Conservation (phyloP, 2,113 vertebrate genomes). For the Cairina moschata region DNA sequence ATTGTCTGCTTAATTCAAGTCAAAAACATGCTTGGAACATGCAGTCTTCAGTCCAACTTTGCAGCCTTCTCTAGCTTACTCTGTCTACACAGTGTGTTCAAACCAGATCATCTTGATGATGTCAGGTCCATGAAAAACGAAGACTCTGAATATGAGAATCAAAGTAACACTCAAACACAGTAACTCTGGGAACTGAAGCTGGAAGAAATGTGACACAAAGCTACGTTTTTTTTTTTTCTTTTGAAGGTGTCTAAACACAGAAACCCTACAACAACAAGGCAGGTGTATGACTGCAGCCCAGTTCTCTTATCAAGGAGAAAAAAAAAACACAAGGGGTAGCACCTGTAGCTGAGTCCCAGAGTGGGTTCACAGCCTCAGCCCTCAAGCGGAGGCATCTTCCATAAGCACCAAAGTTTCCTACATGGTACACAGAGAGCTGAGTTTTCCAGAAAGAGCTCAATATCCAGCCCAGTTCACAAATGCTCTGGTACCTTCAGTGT, state of each 20-base stretch:
- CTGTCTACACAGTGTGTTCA: background rate
- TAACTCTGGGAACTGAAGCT: background rate
- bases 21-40: background rate
- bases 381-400: background rate
- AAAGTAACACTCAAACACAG: background rate
- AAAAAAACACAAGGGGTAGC: background rate
- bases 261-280: background rate
- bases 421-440: accelerated
- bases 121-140: background rate
- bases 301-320: background rate
- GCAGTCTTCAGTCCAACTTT: background rate
- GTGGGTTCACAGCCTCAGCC: background rate
- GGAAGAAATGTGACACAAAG: background rate
- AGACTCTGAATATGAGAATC: background rate
- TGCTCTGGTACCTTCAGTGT: background rate
- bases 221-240: background rate
- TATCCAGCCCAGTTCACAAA: background rate
- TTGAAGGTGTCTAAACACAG: background rate
- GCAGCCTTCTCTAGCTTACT: background rate
- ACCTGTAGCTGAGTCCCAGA: background rate
- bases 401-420: background rate
- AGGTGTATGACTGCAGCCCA: background rate
- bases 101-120: background rate
- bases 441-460: background rate
- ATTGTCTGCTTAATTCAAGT: background rate